A percentile compares a stretch with the other conserved stretches of the same genome.
phyloP scores from a whole-genome alignment of 2,113 vertebrate species.

The Colius striatus region DNA sequence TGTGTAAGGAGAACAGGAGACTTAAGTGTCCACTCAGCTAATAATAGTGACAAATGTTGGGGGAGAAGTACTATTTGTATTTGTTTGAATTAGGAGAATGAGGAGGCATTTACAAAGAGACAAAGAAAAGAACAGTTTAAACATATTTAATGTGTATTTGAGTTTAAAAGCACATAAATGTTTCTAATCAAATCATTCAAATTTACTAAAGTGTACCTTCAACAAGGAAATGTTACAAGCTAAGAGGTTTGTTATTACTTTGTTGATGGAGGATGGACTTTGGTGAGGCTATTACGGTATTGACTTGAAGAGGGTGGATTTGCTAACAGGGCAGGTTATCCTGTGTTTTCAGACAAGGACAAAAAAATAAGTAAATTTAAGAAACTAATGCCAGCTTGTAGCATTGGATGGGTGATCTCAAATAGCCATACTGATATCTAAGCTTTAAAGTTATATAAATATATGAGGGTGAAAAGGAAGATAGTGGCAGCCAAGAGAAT shows the following conservation, averaged over 20 bases:
- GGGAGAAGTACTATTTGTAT: not conserved
- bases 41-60: not conserved
- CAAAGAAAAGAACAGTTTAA: not conserved
- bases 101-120: not conserved
- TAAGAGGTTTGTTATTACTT: not conserved
- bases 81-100: not conserved
- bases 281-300: not conserved
- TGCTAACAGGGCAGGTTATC: not conserved
- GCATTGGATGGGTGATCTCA: not conserved
- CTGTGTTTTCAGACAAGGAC: not conserved
- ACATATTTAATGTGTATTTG: not conserved
- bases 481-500: constrained; percentile 19
- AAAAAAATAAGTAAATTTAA: not conserved
- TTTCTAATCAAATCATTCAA: constrained; percentile 12
- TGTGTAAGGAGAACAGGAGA: not conserved
- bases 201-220: not conserved
- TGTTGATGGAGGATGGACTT: not conserved
- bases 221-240: not conserved
- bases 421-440: not conserved
- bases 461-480: constrained; percentile 18
- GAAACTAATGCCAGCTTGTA: not conserved
- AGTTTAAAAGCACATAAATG: constrained; percentile 7
- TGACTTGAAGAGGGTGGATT: not conserved
- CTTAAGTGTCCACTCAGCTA: not conserved
- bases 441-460: constrained; percentile 45